Percentiles rank a stretch among this genome's conserved stretches.
Conservation (phyloP, 2,888 invertebrate species). For the Agrotis exclamationis region DNA sequence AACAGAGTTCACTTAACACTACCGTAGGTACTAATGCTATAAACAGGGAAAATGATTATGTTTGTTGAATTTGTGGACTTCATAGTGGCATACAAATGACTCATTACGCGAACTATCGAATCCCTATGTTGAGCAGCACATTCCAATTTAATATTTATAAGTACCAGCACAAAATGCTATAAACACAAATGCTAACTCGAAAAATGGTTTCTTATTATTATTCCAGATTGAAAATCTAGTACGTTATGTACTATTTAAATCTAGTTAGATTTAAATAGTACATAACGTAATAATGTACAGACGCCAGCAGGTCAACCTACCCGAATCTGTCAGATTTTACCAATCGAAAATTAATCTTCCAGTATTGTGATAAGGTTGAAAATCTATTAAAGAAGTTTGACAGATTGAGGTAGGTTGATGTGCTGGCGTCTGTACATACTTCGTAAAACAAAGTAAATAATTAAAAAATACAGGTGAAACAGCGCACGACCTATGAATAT, state of each 20-base stretch:
- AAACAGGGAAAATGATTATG: constrained; percentile 48
- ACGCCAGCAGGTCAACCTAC: too few species aligned
- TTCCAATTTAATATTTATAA: background rate
- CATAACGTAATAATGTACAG: too few species aligned
- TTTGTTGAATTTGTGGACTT: constrained; percentile 30
- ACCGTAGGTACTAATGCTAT: constrained; percentile 21
- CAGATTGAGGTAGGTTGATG: too few species aligned
- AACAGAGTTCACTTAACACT: constrained; percentile 40
- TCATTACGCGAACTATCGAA: constrained; percentile 7
- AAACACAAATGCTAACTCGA: background rate
- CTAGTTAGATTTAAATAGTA: too few species aligned
- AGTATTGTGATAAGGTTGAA: too few species aligned
- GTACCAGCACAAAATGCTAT: background rate
- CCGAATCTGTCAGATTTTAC: too few species aligned
- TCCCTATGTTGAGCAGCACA: background rate
- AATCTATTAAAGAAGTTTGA: too few species aligned
- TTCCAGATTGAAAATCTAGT: background rate
- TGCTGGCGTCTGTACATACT: too few species aligned
- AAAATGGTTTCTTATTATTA: background rate
- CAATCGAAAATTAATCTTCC: too few species aligned
- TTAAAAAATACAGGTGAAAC: background rate
- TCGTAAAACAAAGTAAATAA: too few species aligned
- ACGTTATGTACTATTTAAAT: too few species aligned
- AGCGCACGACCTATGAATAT: background rate
- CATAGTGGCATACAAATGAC: constrained; percentile 20